Conservation (phyloP, 2,888 invertebrate genomes). For the Malthinus seriepunctatus region DNA sequence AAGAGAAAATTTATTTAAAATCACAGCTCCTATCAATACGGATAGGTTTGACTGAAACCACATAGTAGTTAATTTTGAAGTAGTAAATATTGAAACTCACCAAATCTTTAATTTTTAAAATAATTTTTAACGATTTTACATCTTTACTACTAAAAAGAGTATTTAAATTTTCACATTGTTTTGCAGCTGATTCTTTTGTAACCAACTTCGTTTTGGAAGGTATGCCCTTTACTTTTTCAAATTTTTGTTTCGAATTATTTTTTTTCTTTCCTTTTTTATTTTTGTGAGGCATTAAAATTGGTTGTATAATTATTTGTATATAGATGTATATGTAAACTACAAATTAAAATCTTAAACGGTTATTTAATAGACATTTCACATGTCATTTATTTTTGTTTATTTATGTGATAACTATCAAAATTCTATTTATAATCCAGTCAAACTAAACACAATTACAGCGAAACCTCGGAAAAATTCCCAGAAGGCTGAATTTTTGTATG, state of each 20-base stretch:
- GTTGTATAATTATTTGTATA: slow-evolving; percentile 1
- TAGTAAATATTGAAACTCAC: slow-evolving; percentile 35
- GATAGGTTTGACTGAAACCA: slow-evolving; percentile 29
- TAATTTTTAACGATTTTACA: slow-evolving; percentile 42
- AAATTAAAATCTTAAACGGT: too few species aligned
- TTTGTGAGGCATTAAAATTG: slow-evolving; percentile 37
- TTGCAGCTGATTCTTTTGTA: slow-evolving; percentile 10
- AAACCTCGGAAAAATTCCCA: too few species aligned
- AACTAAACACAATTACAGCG: too few species aligned
- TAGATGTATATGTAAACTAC: too few species aligned
- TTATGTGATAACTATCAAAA: too few species aligned
- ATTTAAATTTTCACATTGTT: slow-evolving; percentile 30
- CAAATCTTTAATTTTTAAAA: slow-evolving; percentile 46
- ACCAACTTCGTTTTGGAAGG: slow-evolving; percentile 13
- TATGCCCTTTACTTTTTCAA: slow-evolving; percentile 21
- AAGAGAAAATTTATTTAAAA: slow-evolving; percentile 47
- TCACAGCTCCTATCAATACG: slow-evolving; percentile 45
- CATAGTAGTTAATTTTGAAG: background rate
- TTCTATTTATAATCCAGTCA: too few species aligned
- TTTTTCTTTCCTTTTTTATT: slow-evolving; percentile 35
- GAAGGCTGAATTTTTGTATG: too few species aligned
- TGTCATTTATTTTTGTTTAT: too few species aligned
- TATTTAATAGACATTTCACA: too few species aligned
- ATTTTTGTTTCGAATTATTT: slow-evolving; percentile 24
- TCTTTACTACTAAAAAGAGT: slow-evolving; percentile 44